phyloP scores from a whole-genome alignment of 2,113 vertebrate species.

The Sander vitreus region DNA sequence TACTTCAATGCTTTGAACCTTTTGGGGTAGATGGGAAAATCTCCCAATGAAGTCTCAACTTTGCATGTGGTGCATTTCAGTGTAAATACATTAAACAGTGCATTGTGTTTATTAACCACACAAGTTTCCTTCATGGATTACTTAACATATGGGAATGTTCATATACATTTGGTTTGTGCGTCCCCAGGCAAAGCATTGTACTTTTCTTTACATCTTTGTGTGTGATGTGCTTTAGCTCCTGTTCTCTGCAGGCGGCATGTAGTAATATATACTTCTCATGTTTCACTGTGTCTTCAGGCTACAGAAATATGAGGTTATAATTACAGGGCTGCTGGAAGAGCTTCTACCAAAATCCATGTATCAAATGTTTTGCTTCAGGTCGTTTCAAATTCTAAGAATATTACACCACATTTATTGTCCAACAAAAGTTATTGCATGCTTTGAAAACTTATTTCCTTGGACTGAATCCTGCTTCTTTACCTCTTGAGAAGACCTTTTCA shows the following conservation, averaged over 20 bases:
- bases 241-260: constrained; percentile 2
- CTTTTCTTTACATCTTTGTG: constrained; percentile 17
- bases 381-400: constrained; percentile 40
- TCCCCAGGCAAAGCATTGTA: neutral
- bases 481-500: constrained; percentile 5
- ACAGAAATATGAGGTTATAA: constrained; percentile 59
- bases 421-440: constrained; percentile 45
- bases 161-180: constrained; percentile 16
- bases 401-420: constrained; percentile 21
- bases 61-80: neutral
- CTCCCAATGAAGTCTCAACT: neutral
- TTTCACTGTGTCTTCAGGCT: constrained; percentile 58
- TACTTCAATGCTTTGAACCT: neutral
- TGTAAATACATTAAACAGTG: neutral
- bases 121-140: constrained; percentile 6
- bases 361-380: constrained; percentile 46
- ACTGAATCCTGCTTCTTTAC: neutral
- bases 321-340: constrained; percentile 41
- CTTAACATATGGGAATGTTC: constrained; percentile 40
- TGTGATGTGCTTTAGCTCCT: constrained; percentile 7
- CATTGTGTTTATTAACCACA: constrained; percentile 1
- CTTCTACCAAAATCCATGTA: constrained; percentile 34
- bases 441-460: constrained; percentile 6
- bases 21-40: neutral
- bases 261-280: constrained; percentile 37